Base-by-base conservation (phyloP, 2,888 invertebrate genomes). In the Heliconius ethilla region DNA sequence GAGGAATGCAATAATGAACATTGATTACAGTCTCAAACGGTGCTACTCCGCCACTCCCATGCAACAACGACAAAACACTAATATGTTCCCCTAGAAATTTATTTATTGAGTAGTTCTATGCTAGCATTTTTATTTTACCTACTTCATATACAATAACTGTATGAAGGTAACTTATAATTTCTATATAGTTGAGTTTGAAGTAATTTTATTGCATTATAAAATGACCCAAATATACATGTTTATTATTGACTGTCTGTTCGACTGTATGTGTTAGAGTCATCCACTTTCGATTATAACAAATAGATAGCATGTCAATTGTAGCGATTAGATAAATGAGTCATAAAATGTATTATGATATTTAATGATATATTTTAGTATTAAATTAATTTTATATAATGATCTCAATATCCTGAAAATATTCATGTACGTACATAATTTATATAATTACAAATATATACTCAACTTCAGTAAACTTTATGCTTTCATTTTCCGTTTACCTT, bases 1-100 rank as follows among this genome's bases (percentile, higher is more conserved):
- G 40, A 86, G 91, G 79, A 92, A 92, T 80, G 91, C 93, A 0
- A 88, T 93, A 25, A 83, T 92, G 79, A 89, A 91, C 77, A 92
- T 93, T 15, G 92, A 92, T 83, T 91, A 92, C 81, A 91, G 91
- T 0, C 88, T 92, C 84, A 93, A 92, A 83, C 85, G 91, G n/a
- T 90, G 89, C 79, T 91, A 89, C 79, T 85, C 90, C 0, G 77
- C 86, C 4, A 83, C 86, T 15, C 82, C 86, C 6, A 83, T 87
- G 18, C 86, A 89, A 70, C 88, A 88, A 77, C 85, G 90, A 78
- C 89, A 90, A 81, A 90, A 87, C 80, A 83, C 90, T 1, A 89
- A 89, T 82, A 85, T 89, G 78, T 90, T 88, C 75, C 86, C 82
- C 78, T 86, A 85, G 82, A 40, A 51, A 29, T 29, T 11, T 63